Conservation (phyloP, 2,888 invertebrate genomes). For the Abrostola tripartita region DNA sequence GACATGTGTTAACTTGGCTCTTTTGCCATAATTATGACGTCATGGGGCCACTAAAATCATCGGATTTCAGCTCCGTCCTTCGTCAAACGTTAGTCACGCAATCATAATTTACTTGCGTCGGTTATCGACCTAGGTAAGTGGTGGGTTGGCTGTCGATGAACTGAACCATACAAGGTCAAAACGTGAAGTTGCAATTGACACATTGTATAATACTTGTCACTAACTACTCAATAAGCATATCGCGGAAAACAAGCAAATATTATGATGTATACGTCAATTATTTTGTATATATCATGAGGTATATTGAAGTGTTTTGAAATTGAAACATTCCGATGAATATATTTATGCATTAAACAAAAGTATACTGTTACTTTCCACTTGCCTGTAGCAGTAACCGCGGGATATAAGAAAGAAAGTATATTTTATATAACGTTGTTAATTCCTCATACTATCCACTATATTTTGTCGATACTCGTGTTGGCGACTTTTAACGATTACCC, state of each 20-base stretch:
- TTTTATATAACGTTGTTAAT: too few species aligned
- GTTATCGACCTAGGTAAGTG: slow-evolving; percentile 58
- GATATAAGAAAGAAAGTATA: too few species aligned
- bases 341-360: background rate
- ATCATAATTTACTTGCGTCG: slow-evolving; percentile 47
- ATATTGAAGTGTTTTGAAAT: background rate
- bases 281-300: background rate
- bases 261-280: slow-evolving; percentile 9
- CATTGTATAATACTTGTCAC: slow-evolving; percentile 5
- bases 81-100: slow-evolving; percentile 37
- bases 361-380: background rate
- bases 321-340: background rate
- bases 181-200: slow-evolving; percentile 34
- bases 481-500: too few species aligned
- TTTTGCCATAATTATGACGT: background rate
- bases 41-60: slow-evolving; percentile 4
- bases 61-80: slow-evolving; percentile 1
- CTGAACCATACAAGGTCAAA: slow-evolving; percentile 40
- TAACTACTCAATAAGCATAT: slow-evolving; percentile 23
- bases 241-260: slow-evolving; percentile 18
- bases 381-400: too few species aligned
- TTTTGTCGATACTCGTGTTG: too few species aligned
- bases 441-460: too few species aligned
- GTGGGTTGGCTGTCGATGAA: slow-evolving; percentile 46
- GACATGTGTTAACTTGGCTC: background rate